Evolutionary conservation across 2,888 invertebrate species (phyloP).

Genomic region (Fabriciana adippe): DNA sequence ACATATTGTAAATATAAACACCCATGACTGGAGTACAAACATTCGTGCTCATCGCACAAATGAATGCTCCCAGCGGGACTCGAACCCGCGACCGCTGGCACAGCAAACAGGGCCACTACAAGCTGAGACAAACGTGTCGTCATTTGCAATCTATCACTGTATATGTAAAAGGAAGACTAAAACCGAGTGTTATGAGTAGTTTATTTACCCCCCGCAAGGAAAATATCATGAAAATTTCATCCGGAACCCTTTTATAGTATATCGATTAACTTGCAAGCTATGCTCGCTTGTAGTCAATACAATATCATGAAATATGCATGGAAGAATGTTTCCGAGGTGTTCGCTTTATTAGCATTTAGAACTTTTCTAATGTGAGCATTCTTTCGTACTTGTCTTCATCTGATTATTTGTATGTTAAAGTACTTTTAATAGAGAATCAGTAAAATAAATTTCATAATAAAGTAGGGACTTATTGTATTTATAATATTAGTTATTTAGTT

Average conservation of each 20-base stretch:
- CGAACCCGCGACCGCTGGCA: too few relatives aligned
- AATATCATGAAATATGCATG: slow-evolving; percentile 44
- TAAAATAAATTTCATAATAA: too few relatives aligned
- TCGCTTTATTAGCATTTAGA: slow-evolving; percentile 41
- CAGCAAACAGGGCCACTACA: too few relatives aligned
- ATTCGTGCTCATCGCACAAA: too few relatives aligned
- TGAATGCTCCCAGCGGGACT: too few relatives aligned
- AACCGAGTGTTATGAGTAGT: not conserved
- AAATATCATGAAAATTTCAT: not conserved
- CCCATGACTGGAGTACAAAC: too few relatives aligned
- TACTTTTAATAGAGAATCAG: slow-evolving; percentile 8
- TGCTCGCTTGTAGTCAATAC: slow-evolving; percentile 38
- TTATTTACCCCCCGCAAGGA: not conserved
- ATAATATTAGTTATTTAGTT: too few relatives aligned
- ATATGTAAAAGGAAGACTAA: not conserved
- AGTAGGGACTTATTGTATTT: too few relatives aligned
- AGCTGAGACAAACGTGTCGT: too few relatives aligned
- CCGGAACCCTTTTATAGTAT: slow-evolving; percentile 21
- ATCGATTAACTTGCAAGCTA: slow-evolving; percentile 11
- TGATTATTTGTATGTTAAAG: slow-evolving; percentile 14
- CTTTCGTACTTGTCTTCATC: slow-evolving; percentile 21
- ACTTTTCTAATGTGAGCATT: slow-evolving; percentile 37
- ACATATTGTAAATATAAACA: too few relatives aligned
- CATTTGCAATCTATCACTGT: too few relatives aligned
- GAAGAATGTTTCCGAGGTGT: slow-evolving; percentile 34